A percentile compares a stretch with the other conserved stretches of the same genome.
These are phyloP conservation scores for Centrocercus urophasianus DNA, from an alignment of 2,113 vertebrate species.

Conservation along the genomic window DNA sequence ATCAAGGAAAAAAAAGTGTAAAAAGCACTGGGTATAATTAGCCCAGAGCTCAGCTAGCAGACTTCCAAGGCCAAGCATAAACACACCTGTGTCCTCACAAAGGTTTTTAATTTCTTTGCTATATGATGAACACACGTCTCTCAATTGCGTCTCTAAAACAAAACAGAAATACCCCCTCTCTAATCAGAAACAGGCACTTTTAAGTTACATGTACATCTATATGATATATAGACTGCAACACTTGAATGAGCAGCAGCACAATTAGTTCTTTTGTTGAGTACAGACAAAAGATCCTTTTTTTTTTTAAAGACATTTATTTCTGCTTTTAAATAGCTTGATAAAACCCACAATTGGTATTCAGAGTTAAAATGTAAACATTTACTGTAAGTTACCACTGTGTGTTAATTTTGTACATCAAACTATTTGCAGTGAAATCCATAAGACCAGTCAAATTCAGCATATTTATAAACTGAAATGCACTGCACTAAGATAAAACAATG, in stretches of 20 bases:
- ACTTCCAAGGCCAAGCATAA: not conserved
- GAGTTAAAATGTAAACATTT: conserved; percentile 58
- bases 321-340: conserved; percentile 57
- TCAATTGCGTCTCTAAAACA: not conserved
- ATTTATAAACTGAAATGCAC: conserved; percentile 5
- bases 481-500: not conserved
- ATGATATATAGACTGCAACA: not conserved
- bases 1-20: not conserved
- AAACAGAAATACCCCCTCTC: not conserved
- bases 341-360: conserved; percentile 21
- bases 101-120: not conserved
- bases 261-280: not conserved
- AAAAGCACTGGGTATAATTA: not conserved
- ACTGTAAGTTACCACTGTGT: not conserved
- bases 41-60: not conserved
- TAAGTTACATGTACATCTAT: not conserved
- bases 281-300: not conserved
- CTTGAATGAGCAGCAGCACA: not conserved
- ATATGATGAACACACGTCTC: not conserved
- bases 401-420: not conserved
- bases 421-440: not conserved
- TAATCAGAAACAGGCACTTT: not conserved
- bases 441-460: not conserved
- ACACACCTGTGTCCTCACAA: not conserved
- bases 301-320: conserved; percentile 43